Evolutionary conservation across 2,888 invertebrate species (phyloP).

Genomic region (Hemistola chrysoprasaria): DNA sequence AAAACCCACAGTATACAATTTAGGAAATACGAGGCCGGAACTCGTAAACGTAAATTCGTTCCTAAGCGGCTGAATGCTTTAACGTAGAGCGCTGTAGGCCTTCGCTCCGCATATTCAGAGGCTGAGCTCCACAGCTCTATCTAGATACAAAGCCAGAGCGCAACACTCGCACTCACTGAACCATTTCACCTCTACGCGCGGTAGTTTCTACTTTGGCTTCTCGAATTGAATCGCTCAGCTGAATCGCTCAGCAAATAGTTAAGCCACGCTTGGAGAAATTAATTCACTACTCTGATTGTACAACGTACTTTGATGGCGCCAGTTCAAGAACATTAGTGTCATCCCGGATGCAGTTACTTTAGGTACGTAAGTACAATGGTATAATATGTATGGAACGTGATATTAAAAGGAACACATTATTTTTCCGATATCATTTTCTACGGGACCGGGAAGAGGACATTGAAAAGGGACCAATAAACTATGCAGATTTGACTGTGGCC

Average conservation of each 20-base stretch:
- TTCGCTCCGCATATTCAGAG: conserved; percentile 50
- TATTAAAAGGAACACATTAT: conserved; percentile 30
- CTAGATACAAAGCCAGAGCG: conserved; percentile 43
- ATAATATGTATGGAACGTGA: not conserved
- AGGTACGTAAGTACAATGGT: not conserved
- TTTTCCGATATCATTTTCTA: conserved; percentile 49
- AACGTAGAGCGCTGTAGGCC: conserved; percentile 45
- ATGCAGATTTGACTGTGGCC: conserved; percentile 80
- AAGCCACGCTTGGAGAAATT: conserved; percentile 40
- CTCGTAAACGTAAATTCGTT: conserved; percentile 58
- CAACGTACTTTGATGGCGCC: conserved; percentile 31
- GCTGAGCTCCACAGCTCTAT: conserved; percentile 41
- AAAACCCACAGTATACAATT: conserved; percentile 49
- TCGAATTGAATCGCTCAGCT: conserved; percentile 45
- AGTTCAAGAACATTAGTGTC: conserved; percentile 5
- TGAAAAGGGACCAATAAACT: conserved; percentile 78
- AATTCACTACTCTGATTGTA: conserved; percentile 42
- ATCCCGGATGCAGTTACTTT: conserved; percentile 1
- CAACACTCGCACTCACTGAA: conserved; percentile 32
- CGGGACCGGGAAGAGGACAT: conserved; percentile 58
- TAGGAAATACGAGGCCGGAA: conserved; percentile 43
- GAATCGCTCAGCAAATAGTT: conserved; percentile 43
- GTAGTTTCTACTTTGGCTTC: conserved; percentile 53
- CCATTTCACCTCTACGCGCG: conserved; percentile 42
- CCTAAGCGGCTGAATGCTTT: conserved; percentile 50